A percentile compares a stretch with the other conserved stretches of the same genome.
Evolutionary conservation across 2,888 invertebrate species (phyloP).

Genomic region (Temnothorax rugatulus): DNA sequence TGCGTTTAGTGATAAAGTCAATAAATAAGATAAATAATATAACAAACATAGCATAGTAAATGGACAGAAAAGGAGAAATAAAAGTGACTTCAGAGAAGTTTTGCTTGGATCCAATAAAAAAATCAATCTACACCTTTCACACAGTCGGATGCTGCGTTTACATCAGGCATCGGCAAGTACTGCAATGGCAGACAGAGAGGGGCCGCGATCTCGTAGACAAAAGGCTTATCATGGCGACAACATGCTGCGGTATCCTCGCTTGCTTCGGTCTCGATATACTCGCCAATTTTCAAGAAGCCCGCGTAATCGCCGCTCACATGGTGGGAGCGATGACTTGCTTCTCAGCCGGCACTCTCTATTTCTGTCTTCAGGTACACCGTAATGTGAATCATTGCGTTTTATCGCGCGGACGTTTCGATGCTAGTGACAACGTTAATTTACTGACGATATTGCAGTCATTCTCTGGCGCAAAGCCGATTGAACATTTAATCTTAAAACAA

Average conservation of each 20-base stretch:
- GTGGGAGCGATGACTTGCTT: slow-evolving; percentile 88
- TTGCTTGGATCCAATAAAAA: not conserved
- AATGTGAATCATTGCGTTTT: slow-evolving; percentile 12
- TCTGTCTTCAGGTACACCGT: slow-evolving; percentile 87
- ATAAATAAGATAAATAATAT: not conserved
- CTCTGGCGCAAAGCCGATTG: not conserved
- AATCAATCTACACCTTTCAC: slow-evolving; percentile 12
- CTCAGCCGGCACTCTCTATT: slow-evolving; percentile 87
- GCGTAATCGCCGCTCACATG: slow-evolving; percentile 87
- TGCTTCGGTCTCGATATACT: slow-evolving; percentile 88
- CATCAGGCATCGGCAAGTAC: slow-evolving; percentile 88
- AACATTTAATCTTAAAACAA: slow-evolving; percentile 17
- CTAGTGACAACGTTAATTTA: slow-evolving; percentile 13
- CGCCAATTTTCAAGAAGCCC: slow-evolving; percentile 89
- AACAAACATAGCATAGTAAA: not conserved
- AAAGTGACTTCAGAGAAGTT: not conserved
- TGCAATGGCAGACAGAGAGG: slow-evolving; percentile 81
- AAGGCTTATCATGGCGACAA: slow-evolving; percentile 77
- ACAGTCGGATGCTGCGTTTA: slow-evolving; percentile 87
- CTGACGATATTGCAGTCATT: not conserved
- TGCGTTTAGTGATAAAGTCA: not conserved
- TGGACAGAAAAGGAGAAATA: not conserved
- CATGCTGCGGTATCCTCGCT: slow-evolving; percentile 87
- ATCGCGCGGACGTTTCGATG: not conserved
- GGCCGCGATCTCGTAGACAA: slow-evolving; percentile 73